Evolutionary conservation across 2,113 vertebrate species (phyloP).

Genomic region (Tragelaphus buxtoni): DNA sequence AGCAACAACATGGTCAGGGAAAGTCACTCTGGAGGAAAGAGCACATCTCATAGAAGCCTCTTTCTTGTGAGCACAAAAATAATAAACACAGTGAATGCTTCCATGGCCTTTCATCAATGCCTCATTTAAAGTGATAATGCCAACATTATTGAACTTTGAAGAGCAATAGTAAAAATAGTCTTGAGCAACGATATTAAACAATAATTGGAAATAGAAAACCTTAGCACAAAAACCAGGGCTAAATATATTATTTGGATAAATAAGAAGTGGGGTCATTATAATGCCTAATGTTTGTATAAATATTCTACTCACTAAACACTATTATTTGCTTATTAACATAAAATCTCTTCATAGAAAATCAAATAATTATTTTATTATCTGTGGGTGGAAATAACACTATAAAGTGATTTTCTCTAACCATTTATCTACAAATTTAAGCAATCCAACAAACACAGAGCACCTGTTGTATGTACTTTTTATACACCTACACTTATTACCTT

Average conservation of each 20-base stretch:
- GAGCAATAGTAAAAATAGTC: slow-evolving; percentile 50
- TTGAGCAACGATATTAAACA: slow-evolving; percentile 24
- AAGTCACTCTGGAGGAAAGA: not conserved
- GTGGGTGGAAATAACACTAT: not conserved
- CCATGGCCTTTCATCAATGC: not conserved
- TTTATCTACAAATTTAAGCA: not conserved
- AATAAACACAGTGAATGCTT: slow-evolving; percentile 24
- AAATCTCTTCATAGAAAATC: slow-evolving; percentile 24
- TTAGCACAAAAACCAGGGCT: slow-evolving; percentile 40
- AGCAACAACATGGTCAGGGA: not conserved
- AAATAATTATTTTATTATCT: not conserved
- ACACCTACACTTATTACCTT: not conserved
- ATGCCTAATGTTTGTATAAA: not conserved
- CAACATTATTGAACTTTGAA: slow-evolving; percentile 50
- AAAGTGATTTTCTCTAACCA: not conserved
- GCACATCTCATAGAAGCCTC: not conserved
- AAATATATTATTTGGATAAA: slow-evolving; percentile 64
- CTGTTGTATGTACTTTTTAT: not conserved
- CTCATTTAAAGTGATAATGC: slow-evolving; percentile 10
- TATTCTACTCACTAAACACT: not conserved
- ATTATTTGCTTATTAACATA: slow-evolving; percentile 13
- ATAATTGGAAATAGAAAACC: slow-evolving; percentile 59
- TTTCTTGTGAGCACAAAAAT: slow-evolving; percentile 20
- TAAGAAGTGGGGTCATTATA: slow-evolving; percentile 53
- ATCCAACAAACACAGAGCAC: not conserved